Percentiles rank a stretch among this genome's conserved stretches.
phyloP scores from a whole-genome alignment of 1,140 invertebrate species.

The Calliphora vicina region DNA sequence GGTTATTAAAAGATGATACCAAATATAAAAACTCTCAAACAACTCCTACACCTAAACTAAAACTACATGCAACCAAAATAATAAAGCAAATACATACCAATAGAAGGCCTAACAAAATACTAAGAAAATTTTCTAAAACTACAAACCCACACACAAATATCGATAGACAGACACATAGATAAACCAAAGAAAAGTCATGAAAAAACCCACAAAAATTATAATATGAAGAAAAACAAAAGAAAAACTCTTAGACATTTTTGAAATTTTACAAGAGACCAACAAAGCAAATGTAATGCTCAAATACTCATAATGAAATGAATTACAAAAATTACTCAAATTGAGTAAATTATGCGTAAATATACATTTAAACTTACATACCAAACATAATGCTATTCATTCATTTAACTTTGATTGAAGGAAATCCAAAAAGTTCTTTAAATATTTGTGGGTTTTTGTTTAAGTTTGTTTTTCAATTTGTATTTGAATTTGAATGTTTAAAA shows the following conservation, averaged over 20 bases:
- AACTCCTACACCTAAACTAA: background rate
- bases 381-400: no score
- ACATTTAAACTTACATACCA: no score
- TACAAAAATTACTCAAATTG: conserved; percentile 6
- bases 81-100: background rate
- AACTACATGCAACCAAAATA: background rate
- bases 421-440: no score
- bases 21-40: background rate
- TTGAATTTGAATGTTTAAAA: no score
- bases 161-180: background rate
- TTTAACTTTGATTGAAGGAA: no score
- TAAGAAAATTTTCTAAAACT: no score
- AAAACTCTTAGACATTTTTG: background rate
- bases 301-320: background rate
- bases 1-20: background rate
- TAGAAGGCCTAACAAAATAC: background rate
- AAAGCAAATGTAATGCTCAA: background rate
- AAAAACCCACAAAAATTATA: background rate
- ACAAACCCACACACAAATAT: background rate
- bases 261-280: background rate
- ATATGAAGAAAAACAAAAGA: background rate
- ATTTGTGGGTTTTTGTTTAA: no score
- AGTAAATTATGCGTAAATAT: background rate
- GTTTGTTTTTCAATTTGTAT: no score
- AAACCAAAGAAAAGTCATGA: background rate